phyloP scores from a whole-genome alignment of 2,888 invertebrate genomes.

The Leptinotarsa peninsularis region DNA sequence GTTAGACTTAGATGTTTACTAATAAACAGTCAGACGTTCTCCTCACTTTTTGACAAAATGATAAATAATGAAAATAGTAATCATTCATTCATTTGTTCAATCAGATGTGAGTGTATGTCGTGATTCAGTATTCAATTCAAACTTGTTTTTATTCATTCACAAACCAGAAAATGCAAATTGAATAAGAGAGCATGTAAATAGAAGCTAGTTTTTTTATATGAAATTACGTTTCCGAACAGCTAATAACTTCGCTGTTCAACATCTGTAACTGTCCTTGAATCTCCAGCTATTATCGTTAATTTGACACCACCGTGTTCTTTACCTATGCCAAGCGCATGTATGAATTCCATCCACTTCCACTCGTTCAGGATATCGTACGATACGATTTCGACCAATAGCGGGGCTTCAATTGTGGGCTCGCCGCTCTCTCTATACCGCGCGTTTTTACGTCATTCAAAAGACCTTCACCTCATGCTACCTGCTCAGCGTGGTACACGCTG shows the following conservation, averaged over 20 bases:
- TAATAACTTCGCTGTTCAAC: neutral
- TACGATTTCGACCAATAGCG: constrained; percentile 44
- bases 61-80: no score
- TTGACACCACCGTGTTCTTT: constrained; percentile 22
- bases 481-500: constrained; percentile 24
- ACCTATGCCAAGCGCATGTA: constrained; percentile 36
- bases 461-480: constrained; percentile 48
- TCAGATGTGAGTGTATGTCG: no score
- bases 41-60: no score
- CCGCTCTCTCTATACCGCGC: constrained; percentile 39
- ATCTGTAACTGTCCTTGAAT: constrained; percentile 11
- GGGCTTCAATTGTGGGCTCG: constrained; percentile 46
- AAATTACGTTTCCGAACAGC: neutral
- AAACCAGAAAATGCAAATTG: no score
- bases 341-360: constrained; percentile 21
- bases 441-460: constrained; percentile 44
- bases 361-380: constrained; percentile 45
- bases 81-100: no score
- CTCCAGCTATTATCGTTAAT: constrained; percentile 10
- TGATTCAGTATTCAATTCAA: no score
- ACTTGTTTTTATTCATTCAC: no score
- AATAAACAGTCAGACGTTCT: no score
- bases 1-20: no score
- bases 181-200: no score
- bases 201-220: neutral